Conservation (phyloP, 2,113 vertebrate genomes). For the Mesitornis unicolor region DNA sequence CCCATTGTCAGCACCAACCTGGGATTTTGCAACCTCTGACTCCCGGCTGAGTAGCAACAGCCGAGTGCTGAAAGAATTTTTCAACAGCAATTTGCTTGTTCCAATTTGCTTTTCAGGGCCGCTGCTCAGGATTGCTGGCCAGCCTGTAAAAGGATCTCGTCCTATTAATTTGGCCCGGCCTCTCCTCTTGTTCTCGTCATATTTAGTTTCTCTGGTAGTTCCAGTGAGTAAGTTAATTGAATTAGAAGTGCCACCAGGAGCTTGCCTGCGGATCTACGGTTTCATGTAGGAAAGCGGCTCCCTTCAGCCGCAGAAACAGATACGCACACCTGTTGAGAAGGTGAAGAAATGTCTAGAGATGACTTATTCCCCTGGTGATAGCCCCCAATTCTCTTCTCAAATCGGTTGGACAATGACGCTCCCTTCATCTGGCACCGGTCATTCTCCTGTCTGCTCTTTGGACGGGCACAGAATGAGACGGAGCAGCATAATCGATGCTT, state of each 20-base stretch:
- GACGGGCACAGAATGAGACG: neutral
- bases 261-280: conserved; percentile 12
- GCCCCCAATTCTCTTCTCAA: neutral
- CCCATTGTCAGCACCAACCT: conserved; percentile 69
- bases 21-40: conserved; percentile 70
- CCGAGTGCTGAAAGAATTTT: conserved; percentile 80
- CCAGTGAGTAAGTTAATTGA: conserved; percentile 71
- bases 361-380: neutral
- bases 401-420: neutral
- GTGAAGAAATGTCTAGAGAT: conserved; percentile 22
- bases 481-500: neutral
- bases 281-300: conserved; percentile 50
- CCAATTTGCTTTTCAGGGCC: conserved; percentile 81
- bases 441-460: neutral
- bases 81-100: conserved; percentile 80
- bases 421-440: neutral
- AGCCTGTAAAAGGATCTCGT: conserved; percentile 73
- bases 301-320: conserved; percentile 45
- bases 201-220: conserved; percentile 70
- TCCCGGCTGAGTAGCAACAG: conserved; percentile 73
- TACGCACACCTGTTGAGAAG: conserved; percentile 53
- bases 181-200: conserved; percentile 68
- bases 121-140: conserved; percentile 65
- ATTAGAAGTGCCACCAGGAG: conserved; percentile 55
- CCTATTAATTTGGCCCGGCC: conserved; percentile 72